Evolutionary conservation across 2,113 vertebrate species (phyloP).

Genomic region (Malurus cyaneus): DNA sequence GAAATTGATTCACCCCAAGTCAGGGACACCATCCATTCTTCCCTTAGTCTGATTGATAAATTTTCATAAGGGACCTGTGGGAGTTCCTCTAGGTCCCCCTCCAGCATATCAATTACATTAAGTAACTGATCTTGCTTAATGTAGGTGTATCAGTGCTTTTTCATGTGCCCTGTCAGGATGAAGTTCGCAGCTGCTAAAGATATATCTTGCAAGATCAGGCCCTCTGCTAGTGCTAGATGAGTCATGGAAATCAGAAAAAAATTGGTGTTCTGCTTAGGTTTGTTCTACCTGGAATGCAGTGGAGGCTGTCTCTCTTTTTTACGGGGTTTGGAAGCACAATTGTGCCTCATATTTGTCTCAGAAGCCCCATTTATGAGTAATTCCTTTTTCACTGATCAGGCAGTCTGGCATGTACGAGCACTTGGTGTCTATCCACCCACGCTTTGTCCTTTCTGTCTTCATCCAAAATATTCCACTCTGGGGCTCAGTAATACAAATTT

Average conservation of each 20-base stretch:
- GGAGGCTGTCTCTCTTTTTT: background rate
- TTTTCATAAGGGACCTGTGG: background rate
- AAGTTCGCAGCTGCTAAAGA: background rate
- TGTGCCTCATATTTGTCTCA: background rate
- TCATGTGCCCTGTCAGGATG: background rate
- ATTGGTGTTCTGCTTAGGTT: background rate
- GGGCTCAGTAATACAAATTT: slow-evolving; percentile 7
- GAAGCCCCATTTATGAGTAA: background rate
- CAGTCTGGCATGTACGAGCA: background rate
- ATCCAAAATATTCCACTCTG: slow-evolving; percentile 1
- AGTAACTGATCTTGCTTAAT: background rate
- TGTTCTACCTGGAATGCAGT: background rate
- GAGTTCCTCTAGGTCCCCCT: background rate
- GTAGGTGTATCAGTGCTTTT: background rate
- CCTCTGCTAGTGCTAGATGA: background rate
- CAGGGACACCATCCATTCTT: background rate
- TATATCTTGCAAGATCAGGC: background rate
- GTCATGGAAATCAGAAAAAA: background rate
- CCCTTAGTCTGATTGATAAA: background rate
- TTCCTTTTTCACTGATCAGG: background rate
- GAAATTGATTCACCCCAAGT: background rate
- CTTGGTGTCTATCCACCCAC: slow-evolving; percentile 18
- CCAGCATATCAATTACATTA: background rate
- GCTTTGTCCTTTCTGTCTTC: slow-evolving; percentile 2
- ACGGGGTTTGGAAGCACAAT: background rate